These are phyloP conservation scores for Latrodectus geometricus DNA, from an alignment of 1,140 invertebrate species.

Conservation along the genomic window DNA sequence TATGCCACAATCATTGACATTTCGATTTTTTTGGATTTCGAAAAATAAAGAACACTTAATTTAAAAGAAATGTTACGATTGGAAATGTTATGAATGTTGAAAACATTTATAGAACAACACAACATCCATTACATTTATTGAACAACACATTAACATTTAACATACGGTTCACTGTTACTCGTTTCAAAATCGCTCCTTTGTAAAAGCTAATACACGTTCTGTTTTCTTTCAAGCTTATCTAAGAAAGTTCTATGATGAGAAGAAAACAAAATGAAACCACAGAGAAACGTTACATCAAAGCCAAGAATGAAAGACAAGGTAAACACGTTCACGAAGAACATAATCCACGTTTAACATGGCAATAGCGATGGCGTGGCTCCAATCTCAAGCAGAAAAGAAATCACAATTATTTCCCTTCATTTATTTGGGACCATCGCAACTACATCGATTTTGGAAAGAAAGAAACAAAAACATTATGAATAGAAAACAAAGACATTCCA, in stretches of 20 bases:
- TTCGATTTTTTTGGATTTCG: too few species aligned
- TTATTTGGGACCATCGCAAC: neutral
- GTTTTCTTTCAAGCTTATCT: neutral
- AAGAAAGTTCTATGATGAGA: neutral
- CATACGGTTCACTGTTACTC: neutral
- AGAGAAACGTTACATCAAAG: constrained; percentile 11
- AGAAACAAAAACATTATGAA: neutral
- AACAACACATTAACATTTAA: constrained; percentile 51
- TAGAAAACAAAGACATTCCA: neutral
- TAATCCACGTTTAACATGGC: constrained; percentile 11
- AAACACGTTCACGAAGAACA: constrained; percentile 15
- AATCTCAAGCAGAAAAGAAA: neutral
- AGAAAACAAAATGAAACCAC: neutral
- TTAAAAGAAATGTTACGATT: neutral
- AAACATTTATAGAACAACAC: constrained; percentile 53
- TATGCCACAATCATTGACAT: too few species aligned
- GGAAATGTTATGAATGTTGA: constrained; percentile 13
- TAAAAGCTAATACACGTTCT: neutral
- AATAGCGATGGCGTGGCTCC: neutral
- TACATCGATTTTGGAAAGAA: neutral
- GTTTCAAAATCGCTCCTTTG: neutral
- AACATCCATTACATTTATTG: constrained; percentile 46
- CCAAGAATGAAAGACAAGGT: constrained; percentile 38
- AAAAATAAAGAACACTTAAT: too few species aligned
- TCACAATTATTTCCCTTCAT: neutral